phyloP scores from a whole-genome alignment of 1,140 invertebrate genomes.

The Bradysia coprophila region DNA sequence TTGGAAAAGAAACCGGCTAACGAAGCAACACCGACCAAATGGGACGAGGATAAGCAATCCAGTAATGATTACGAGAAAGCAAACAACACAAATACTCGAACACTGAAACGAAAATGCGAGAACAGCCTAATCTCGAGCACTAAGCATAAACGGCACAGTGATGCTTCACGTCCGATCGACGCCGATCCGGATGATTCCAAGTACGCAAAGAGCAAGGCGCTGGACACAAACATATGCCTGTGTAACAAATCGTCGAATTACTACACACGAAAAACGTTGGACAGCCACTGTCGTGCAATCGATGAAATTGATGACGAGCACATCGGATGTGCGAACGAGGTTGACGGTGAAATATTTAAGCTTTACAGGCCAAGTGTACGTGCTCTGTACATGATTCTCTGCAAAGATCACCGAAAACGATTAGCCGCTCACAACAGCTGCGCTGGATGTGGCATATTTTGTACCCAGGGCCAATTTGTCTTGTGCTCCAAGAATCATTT shows the following conservation, averaged over 20 bases:
- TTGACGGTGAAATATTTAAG: conserved; percentile 29
- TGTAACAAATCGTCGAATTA: conserved; percentile 20
- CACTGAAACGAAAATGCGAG: not conserved
- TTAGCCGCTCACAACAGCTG: conserved; percentile 73
- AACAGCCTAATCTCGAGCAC: not conserved
- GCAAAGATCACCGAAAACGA: conserved; percentile 58
- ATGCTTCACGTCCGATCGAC: not conserved
- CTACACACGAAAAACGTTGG: conserved; percentile 16
- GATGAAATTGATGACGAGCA: conserved; percentile 61
- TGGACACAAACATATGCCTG: conserved; percentile 11
- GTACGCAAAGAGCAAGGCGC: not conserved
- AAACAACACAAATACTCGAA: not conserved
- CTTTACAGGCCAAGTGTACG: conserved; percentile 56
- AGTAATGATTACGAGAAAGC: not conserved
- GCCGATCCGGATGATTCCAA: not conserved
- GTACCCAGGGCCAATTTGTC: conserved; percentile 44
- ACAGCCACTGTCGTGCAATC: conserved; percentile 39
- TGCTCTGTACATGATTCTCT: conserved; percentile 70
- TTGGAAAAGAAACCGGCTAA: not conserved
- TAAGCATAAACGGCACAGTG: not conserved
- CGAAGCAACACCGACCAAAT: not conserved
- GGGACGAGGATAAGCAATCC: not conserved
- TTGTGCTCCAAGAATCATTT: conserved; percentile 22
- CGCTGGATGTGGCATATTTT: conserved; percentile 77
- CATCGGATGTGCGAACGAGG: conserved; percentile 63